Evolutionary conservation across 2,113 vertebrate species (phyloP).

Genomic region (Porphyrio hochstetteri): DNA sequence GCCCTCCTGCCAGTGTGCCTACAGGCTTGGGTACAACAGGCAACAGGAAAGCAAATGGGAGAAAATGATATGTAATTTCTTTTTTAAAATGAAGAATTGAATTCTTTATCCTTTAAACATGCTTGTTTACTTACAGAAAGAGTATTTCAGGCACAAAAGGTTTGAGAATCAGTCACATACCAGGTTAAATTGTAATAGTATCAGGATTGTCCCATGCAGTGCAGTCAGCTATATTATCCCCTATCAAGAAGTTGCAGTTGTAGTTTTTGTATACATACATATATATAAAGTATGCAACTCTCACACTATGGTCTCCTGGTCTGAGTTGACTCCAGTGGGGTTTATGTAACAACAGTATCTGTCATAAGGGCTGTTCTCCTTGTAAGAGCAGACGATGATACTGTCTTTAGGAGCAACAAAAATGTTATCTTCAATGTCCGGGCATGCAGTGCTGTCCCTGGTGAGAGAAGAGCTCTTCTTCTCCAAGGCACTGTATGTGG

Average conservation of each 20-base stretch:
- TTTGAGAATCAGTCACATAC: slow-evolving; percentile 71
- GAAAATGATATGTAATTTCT: background rate
- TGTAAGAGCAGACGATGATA: slow-evolving; percentile 79
- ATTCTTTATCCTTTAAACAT: slow-evolving; percentile 70
- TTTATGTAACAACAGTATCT: slow-evolving; percentile 84
- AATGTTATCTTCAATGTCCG: slow-evolving; percentile 73
- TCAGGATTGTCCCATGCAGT: slow-evolving; percentile 73
- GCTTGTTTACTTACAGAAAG: slow-evolving; percentile 73
- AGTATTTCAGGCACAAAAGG: slow-evolving; percentile 72
- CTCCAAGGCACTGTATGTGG: slow-evolving; percentile 75
- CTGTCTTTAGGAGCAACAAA: slow-evolving; percentile 80
- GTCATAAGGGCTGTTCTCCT: slow-evolving; percentile 78
- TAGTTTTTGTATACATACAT: slow-evolving; percentile 16
- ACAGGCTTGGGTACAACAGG: background rate
- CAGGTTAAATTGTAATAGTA: slow-evolving; percentile 65
- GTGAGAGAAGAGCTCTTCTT: slow-evolving; percentile 58
- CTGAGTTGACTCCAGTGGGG: slow-evolving; percentile 73
- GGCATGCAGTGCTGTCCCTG: slow-evolving; percentile 64
- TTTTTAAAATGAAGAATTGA: slow-evolving; percentile 21
- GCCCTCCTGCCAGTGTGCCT: background rate
- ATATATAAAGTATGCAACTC: slow-evolving; percentile 1
- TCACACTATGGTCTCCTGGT: slow-evolving; percentile 82
- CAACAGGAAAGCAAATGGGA: background rate
- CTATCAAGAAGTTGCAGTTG: slow-evolving; percentile 30
- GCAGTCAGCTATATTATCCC: slow-evolving; percentile 66